Percentiles rank a stretch among this genome's conserved stretches.
Conservation (phyloP, 2,797 vertebrate species). For the Limosa lapponica region DNA sequence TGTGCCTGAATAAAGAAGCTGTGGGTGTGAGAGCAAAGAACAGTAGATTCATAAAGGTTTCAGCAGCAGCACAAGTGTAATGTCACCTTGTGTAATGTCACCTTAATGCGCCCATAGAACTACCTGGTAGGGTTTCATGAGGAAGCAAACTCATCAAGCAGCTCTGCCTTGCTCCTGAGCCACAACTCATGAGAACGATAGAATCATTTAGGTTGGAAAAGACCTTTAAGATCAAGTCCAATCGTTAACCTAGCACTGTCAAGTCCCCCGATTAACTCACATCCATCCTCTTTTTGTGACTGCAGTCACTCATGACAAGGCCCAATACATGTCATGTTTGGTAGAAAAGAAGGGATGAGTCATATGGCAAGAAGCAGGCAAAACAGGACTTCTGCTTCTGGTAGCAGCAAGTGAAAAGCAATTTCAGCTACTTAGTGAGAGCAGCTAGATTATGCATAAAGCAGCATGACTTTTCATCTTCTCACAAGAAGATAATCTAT, state of each 20-base stretch:
- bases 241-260: not conserved
- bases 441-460: not conserved
- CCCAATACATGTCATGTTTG: not conserved
- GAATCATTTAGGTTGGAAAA: not conserved
- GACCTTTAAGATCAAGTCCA: not conserved
- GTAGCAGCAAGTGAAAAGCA: not conserved
- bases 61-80: not conserved
- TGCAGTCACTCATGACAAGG: not conserved
- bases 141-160: not conserved
- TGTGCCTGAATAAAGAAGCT: not conserved
- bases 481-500: not conserved
- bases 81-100: too few relatives aligned
- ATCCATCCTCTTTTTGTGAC: not conserved
- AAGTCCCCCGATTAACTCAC: not conserved
- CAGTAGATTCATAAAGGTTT: not conserved
- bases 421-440: not conserved
- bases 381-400: not conserved
- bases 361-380: not conserved
- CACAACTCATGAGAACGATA: not conserved
- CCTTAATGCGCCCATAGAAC: accelerated
- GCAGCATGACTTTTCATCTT: not conserved
- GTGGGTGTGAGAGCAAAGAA: not conserved
- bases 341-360: not conserved
- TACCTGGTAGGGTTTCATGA: not conserved
- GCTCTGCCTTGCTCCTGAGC: not conserved